Percentiles rank a stretch among this genome's conserved stretches.
These are phyloP conservation scores for Morphnarchus princeps DNA, from an alignment of 2,113 vertebrate genomes.

Conservation along the genomic window DNA sequence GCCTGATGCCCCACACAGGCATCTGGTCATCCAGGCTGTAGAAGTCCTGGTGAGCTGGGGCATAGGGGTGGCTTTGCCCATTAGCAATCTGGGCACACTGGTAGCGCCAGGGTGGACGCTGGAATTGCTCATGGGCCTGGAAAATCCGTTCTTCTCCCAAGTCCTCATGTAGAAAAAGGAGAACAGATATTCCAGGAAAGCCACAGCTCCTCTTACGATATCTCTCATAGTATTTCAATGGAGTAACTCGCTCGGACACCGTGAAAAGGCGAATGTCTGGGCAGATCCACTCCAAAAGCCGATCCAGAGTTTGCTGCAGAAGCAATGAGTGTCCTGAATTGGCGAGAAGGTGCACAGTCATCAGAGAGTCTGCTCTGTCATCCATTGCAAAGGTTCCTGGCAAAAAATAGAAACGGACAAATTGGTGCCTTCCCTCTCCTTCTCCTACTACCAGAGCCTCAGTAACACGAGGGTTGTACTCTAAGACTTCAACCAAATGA, in stretches of 20 bases:
- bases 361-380: conserved; percentile 51
- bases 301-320: conserved; percentile 85
- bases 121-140: conserved; percentile 83
- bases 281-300: conserved; percentile 81
- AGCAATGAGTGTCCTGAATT: conserved; percentile 76
- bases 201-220: conserved; percentile 50
- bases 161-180: conserved; percentile 85
- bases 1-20: conserved; percentile 90
- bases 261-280: conserved; percentile 82
- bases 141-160: conserved; percentile 85
- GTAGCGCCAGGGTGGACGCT: conserved; percentile 84
- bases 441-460: background rate
- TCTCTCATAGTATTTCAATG: conserved; percentile 53
- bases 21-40: conserved; percentile 85
- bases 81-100: conserved; percentile 68
- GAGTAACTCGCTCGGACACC: conserved; percentile 83
- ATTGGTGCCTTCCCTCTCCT: background rate
- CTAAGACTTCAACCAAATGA: background rate
- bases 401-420: background rate
- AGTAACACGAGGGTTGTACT: background rate
- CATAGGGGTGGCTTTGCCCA: conserved; percentile 33
- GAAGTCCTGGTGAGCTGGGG: conserved; percentile 79
- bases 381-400: conserved; percentile 60
- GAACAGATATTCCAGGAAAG: conserved; percentile 86
- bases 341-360: conserved; percentile 88